These are phyloP conservation scores for Ceratosolen solmsi DNA, from an alignment of 1,140 invertebrate species.

Conservation along the genomic window DNA sequence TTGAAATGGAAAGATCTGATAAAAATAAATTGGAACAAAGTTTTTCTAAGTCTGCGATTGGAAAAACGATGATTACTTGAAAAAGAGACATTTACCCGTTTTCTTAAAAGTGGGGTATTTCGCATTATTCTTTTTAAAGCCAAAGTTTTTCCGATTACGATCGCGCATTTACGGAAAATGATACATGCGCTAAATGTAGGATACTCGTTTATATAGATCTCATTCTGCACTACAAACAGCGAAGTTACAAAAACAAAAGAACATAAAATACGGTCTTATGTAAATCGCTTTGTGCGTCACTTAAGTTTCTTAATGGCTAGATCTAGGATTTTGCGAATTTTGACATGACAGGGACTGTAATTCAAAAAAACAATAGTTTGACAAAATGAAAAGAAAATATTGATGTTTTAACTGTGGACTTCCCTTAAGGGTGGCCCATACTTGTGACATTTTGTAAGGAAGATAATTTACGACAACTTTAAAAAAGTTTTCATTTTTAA, in stretches of 20 bases:
- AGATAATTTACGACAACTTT: background rate
- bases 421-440: background rate
- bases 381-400: background rate
- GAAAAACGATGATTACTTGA: background rate
- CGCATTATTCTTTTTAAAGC: background rate
- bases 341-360: background rate
- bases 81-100: background rate
- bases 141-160: background rate
- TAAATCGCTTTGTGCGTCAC: background rate
- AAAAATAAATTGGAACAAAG: background rate
- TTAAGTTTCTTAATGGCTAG: background rate
- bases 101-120: background rate
- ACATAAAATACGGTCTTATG: background rate
- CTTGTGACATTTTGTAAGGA: background rate
- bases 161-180: background rate
- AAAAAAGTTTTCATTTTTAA: background rate
- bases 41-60: background rate
- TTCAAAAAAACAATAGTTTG: background rate
- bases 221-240: background rate
- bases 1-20: too few species aligned
- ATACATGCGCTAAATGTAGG: background rate
- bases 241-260: background rate
- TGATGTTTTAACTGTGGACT: background rate
- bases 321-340: constrained; percentile 2
- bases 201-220: background rate